Percentiles rank a stretch among this genome's conserved stretches.
Evolutionary conservation across 2,797 vertebrate species (phyloP).

Genomic region (Cossypha caffra): DNA sequence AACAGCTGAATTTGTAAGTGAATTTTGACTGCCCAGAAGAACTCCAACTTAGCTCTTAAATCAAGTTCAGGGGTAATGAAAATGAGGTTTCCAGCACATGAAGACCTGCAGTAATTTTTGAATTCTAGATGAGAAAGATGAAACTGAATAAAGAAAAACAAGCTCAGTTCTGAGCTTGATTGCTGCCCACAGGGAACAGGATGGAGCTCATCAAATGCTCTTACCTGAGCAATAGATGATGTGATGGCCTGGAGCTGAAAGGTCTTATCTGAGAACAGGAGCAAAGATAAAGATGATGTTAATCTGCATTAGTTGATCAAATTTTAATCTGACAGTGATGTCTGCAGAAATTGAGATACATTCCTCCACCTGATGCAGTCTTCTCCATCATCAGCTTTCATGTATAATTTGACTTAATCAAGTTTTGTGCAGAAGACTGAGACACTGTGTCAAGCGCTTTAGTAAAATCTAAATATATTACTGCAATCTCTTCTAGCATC

Average conservation of each 20-base stretch:
- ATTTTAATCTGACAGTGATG: neutral
- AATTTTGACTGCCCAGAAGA: neutral
- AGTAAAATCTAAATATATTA: neutral
- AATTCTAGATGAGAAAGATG: neutral
- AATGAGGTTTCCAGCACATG: neutral
- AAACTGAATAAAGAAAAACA: neutral
- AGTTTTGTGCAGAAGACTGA: neutral
- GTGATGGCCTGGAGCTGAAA: neutral
- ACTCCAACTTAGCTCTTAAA: neutral
- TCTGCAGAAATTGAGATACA: neutral
- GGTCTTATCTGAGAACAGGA: neutral
- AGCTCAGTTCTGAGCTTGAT: neutral
- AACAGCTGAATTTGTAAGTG: neutral
- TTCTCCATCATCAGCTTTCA: neutral
- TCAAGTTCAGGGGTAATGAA: neutral
- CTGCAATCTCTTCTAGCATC: neutral
- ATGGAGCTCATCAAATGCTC: neutral
- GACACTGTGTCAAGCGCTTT: neutral
- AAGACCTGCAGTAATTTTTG: neutral
- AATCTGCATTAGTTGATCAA: constrained; percentile 26
- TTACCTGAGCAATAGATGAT: neutral
- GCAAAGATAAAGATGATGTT: neutral
- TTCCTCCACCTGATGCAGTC: neutral
- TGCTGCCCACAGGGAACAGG: neutral
- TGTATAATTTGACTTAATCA: neutral